Evolutionary conservation across 2,113 vertebrate genomes (phyloP).

Genomic region (Pollimyrus isidori): DNA sequence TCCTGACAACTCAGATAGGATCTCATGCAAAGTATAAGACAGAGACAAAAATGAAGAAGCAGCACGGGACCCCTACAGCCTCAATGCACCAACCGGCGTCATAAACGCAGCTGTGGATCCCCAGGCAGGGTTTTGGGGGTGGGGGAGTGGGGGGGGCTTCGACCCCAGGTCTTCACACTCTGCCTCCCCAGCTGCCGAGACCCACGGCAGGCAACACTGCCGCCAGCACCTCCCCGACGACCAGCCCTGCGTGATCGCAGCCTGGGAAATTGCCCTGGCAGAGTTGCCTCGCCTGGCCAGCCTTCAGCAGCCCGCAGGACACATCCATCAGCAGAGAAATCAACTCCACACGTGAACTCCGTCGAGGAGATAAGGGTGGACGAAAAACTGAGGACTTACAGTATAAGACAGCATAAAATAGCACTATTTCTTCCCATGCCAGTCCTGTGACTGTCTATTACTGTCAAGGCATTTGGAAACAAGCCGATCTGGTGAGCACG

Average conservation of each 20-base stretch:
- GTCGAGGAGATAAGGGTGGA: not conserved
- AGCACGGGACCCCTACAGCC: not conserved
- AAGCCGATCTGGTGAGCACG: not conserved
- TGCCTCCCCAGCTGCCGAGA: not conserved
- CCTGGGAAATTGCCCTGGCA: not conserved
- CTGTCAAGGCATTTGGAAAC: not conserved
- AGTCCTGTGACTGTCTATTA: not conserved
- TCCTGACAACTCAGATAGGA: not conserved
- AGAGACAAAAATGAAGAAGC: not conserved
- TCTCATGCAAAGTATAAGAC: not conserved
- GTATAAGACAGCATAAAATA: not conserved
- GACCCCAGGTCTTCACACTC: not conserved
- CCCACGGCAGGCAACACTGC: conserved; percentile 39
- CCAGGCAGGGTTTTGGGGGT: not conserved
- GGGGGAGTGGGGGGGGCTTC: not conserved
- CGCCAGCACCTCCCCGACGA: conserved; percentile 36
- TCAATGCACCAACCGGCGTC: not conserved
- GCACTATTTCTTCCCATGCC: not conserved
- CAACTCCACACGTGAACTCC: not conserved
- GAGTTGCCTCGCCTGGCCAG: not conserved
- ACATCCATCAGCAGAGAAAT: not conserved
- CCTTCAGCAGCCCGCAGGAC: not conserved
- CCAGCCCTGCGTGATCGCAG: conserved; percentile 19
- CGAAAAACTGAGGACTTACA: not conserved
- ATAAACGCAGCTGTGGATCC: not conserved